A percentile compares a stretch with the other conserved stretches of the same genome.
Conservation (phyloP, 2,113 vertebrate genomes). For the Smithornis capensis region DNA sequence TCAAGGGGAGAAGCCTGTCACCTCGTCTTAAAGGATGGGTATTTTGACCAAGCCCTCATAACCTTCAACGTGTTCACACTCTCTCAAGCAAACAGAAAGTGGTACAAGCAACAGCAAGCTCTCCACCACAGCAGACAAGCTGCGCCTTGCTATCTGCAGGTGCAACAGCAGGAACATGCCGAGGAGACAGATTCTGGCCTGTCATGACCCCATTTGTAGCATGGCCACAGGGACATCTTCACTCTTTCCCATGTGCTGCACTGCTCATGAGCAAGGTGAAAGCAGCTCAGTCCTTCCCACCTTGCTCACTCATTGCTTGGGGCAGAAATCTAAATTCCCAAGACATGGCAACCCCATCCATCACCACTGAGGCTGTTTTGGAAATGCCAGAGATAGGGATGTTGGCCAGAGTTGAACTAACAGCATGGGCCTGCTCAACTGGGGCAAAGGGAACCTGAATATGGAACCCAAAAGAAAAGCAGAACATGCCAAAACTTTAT, state of each 20-base stretch:
- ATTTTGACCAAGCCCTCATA: neutral
- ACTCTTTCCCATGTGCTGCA: neutral
- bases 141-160: neutral
- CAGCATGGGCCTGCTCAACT: neutral
- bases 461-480: neutral
- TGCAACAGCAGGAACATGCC: neutral
- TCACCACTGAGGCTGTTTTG: neutral
- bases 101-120: neutral
- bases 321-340: neutral
- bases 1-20: neutral
- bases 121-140: neutral
- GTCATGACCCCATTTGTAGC: neutral
- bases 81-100: neutral
- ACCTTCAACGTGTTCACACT: neutral
- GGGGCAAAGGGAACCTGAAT: neutral
- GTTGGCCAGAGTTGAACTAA: neutral
- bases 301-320: neutral
- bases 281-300: neutral
- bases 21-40: neutral
- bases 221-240: neutral
- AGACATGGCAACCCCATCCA: neutral
- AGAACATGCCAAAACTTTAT: neutral
- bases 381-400: neutral
- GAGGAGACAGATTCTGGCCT: neutral
- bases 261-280: neutral